Evolutionary conservation across 2,888 invertebrate genomes (phyloP), one percentile per base, ranked within the genome.

Genomic region (Limnephilus marmoratus): DNA sequence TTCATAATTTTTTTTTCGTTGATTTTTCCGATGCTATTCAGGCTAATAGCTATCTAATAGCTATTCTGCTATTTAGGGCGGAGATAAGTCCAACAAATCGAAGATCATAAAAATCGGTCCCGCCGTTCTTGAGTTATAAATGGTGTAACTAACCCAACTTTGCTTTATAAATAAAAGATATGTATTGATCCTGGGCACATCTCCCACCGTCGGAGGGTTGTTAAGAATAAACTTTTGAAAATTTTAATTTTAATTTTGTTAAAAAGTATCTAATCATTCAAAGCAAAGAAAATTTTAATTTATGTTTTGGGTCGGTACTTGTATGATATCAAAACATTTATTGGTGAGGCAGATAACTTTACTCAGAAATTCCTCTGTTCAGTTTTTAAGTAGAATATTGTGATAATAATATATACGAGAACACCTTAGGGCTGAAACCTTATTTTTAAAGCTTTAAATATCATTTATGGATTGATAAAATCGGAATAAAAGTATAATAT

Each of bases 401-500:
- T 45, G 12, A 45, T 2, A 45, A 12, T 45, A 45, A 45, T 45
- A 45, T n/a, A 24, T n/a, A 9, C 68, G 24, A 68, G 4, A 24
- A 24, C n/a, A 24, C 24, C 24, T 68, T n/a, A 24, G 24, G 7
- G 9, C n/a, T 24, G 24, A 68, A 68, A 68, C 7, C 68, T n/a
- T 68, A 68, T 68, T 68, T n/a, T 68, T n/a, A 68, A n/a, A 68
- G 24, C 68, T 68, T 68, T 24, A 68, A 68, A 34, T 83, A 37
- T 83, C n/a, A 24, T 83, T 9, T n/a, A 34, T 18, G 37, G 34
- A 83, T 83, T 83, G 83, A 37, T 83, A 53, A 68, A 88, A 49
- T 86, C 49, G 15, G 41, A 29, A 29, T 86, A n/a, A 86, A 86
- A 86, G 18, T 86, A 49, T 24, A 49, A 86, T 86, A 86, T 86